A percentile compares a stretch with the other conserved stretches of the same genome.
Conservation (phyloP, 2,888 invertebrate genomes). For the Holacanthella duospinosa region DNA sequence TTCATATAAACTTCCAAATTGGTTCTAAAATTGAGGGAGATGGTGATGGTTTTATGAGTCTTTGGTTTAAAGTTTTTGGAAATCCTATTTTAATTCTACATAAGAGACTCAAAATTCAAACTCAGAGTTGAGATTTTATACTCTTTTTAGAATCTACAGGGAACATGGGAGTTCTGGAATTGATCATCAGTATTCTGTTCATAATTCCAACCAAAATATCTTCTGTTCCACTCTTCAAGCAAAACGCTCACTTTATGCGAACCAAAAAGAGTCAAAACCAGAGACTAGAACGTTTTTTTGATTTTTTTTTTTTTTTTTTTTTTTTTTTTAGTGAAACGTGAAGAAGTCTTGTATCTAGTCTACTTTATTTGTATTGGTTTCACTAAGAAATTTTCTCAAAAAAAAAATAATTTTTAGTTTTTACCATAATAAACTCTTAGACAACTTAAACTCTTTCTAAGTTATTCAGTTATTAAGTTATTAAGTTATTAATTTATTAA, state of each 20-base stretch:
- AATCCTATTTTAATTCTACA: neutral
- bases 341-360: no score
- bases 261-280: neutral
- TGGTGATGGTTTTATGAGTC: neutral
- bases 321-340: no score
- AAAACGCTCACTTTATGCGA: constrained; percentile 1
- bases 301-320: no score
- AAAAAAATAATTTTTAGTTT: no score
- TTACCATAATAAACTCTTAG: no score
- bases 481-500: neutral
- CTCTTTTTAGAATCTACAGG: neutral
- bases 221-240: neutral
- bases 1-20: neutral
- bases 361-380: no score
- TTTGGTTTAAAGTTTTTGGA: neutral
- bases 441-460: neutral
- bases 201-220: constrained; percentile 6
- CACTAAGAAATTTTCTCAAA: no score
- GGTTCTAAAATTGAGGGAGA: neutral
- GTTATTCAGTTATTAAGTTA: neutral
- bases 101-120: neutral
- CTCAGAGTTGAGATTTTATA: neutral
- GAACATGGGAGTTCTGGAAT: neutral
- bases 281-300: no score
- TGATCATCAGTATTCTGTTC: constrained; percentile 11